Evolutionary conservation across 1,140 invertebrate genomes (phyloP), one percentile per base, ranked within the genome.

Genomic region (Hylaeus volcanicus): DNA sequence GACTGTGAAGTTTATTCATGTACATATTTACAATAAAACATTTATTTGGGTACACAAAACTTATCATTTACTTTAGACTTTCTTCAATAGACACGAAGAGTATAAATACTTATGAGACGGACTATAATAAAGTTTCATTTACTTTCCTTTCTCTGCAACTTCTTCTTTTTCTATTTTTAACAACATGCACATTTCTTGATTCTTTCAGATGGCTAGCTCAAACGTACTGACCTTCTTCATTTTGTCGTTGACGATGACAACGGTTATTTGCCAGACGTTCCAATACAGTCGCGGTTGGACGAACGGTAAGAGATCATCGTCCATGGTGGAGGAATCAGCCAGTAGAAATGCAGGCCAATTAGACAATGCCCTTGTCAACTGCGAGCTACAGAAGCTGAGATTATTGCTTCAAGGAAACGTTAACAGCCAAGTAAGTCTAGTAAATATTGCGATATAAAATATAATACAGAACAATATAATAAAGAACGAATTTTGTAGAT

Each of bases 221-320:
- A 55, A 8, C 9, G 15, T 56, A 8, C 69, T 73, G 4, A 48
- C 55, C 26, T 39, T 85, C 53, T 9, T 88, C 74, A 65, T 89
- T 41, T 51, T 90, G 37, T 88, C 82, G 58, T n/a, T 82, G 61
- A 63, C 80, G 39, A 71, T 88, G 55, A 85, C 69, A 4, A 84
- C 85, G 88, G 90, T 89, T 76, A 26, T 92, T 0, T 93, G 93
- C 5, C 96, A 96, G 91, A 96, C 95, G 1, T 96, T 96, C 90
- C 96, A 96, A 85, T 96, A 96, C 88, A 96, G 95, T 55, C 92
- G 95, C 0, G 96, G 96, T n/a, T 96, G 96, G 96, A 96, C 95
- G 53, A 96, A 96, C 87, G 96, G 96, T 4, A 96, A 96, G 80
- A 74, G 83, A 43, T 85, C 79, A 12, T 66, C 73, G 11, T 48